phyloP scores from a whole-genome alignment of 1,140 invertebrate species.

The Nymphalis io region DNA sequence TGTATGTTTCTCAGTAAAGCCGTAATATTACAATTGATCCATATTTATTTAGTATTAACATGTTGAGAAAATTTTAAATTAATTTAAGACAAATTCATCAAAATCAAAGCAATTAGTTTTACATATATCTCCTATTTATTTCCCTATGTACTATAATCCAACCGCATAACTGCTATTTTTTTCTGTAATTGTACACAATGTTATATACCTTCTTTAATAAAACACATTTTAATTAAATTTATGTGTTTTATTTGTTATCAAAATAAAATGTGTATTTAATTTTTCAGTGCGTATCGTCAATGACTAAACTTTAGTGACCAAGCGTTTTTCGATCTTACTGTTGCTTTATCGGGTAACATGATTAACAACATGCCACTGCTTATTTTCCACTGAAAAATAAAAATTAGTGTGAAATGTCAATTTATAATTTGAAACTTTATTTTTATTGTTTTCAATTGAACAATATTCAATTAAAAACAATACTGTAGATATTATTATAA shows the following conservation, averaged over 20 bases:
- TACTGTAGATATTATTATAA: too few species aligned
- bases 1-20: too few species aligned
- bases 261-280: neutral
- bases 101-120: neutral
- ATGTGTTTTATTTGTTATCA: conserved; percentile 15
- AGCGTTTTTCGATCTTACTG: conserved; percentile 44
- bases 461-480: neutral
- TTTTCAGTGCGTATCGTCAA: conserved; percentile 27
- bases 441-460: too few species aligned
- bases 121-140: neutral
- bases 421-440: neutral
- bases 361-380: conserved; percentile 43
- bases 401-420: neutral
- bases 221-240: conserved; percentile 18
- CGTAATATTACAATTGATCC: too few species aligned
- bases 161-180: conserved; percentile 1
- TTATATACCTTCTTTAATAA: conserved; percentile 22
- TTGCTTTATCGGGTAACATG: conserved; percentile 45
- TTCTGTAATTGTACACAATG: conserved; percentile 15
- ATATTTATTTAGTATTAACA: too few species aligned
- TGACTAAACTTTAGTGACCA: conserved; percentile 54
- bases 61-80: too few species aligned
- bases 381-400: conserved; percentile 48
- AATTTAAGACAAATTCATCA: too few species aligned
- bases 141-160: conserved; percentile 4